Base-by-base conservation (phyloP, 2,888 invertebrate species). In the Taphrorychus bicolor region DNA sequence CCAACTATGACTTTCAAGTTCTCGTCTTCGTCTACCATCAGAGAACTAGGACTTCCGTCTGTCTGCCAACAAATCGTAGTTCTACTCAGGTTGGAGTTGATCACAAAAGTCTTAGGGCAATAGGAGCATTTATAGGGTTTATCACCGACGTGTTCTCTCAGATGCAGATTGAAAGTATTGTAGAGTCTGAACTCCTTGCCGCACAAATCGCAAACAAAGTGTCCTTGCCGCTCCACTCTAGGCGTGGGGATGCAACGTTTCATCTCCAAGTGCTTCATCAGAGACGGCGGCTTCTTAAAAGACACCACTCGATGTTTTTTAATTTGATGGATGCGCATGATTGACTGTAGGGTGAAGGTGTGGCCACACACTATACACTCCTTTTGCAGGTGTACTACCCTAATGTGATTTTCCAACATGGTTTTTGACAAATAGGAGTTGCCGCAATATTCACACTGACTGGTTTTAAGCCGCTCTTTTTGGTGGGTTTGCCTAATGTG, bases 41-140 rank as follows among this genome's bases (percentile, higher is more conserved):
- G n/a, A n/a, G n/a, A n/a, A n/a, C n/a, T n/a, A n/a, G n/a, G n/a
- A n/a, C n/a, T n/a, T n/a, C n/a, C n/a, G n/a, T n/a, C n/a, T n/a
- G n/a, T n/a, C n/a, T n/a, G n/a, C n/a, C n/a, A n/a, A n/a, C n/a
- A n/a, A n/a, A n/a, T n/a, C n/a, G n/a, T n/a, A n/a, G n/a, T n/a
- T n/a, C n/a, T n/a, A n/a, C n/a, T n/a, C n/a, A n/a, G n/a, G n/a
- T 65, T 70, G 3, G 63, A 63, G 53, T 68, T 70, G 22, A 68
- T 66, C 48, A 85, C 85, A 73, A 87, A 87, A 0, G 84, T 76
- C 71, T 86, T 87, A 49, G 84, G 84, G 66, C 87, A 87, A 61
- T 82, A 81, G 2, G 85, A 83, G 66, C 87, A 87, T 22, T 84
- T 82, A 52, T 83, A 86, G 1, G 87, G 86, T 24, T 86, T 79